Evolutionary conservation across 2,888 invertebrate species (phyloP).

Genomic region (Lasioglossum villosulum): DNA sequence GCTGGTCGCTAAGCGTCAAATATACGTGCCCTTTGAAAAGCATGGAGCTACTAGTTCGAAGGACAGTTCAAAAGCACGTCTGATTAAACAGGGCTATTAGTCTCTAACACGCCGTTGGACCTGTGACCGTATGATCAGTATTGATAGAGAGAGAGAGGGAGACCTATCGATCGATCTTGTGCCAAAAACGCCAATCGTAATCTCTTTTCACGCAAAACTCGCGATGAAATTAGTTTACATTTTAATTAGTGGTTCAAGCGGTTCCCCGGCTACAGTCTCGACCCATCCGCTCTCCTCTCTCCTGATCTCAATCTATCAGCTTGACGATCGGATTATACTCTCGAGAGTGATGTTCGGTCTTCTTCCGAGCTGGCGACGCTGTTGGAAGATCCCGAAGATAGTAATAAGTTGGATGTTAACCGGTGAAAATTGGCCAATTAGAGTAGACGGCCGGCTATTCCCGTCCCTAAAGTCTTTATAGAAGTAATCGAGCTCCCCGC

Average conservation of each 20-base stretch:
- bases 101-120: constrained; percentile 61
- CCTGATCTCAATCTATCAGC: constrained; percentile 68
- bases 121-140: constrained; percentile 16
- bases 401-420: constrained; percentile 82
- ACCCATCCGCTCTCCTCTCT: constrained; percentile 46
- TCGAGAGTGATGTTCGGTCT: constrained; percentile 70
- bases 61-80: constrained; percentile 38
- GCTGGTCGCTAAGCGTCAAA: constrained; percentile 66
- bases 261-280: constrained; percentile 17
- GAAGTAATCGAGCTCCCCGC: constrained; percentile 75
- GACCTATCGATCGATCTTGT: constrained; percentile 2
- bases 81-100: constrained; percentile 77
- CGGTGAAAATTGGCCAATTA: constrained; percentile 82
- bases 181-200: constrained; percentile 41
- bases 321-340: constrained; percentile 76
- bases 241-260: constrained; percentile 73
- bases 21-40: constrained; percentile 69
- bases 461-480: constrained; percentile 76
- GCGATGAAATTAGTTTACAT: constrained; percentile 69
- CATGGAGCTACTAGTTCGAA: constrained; percentile 49
- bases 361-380: constrained; percentile 50
- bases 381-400: constrained; percentile 73
- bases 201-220: constrained; percentile 51
- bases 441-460: constrained; percentile 77
- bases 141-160: neutral